Evolutionary conservation across 2,888 invertebrate species (phyloP).

Genomic region (Diarsia brunnea): DNA sequence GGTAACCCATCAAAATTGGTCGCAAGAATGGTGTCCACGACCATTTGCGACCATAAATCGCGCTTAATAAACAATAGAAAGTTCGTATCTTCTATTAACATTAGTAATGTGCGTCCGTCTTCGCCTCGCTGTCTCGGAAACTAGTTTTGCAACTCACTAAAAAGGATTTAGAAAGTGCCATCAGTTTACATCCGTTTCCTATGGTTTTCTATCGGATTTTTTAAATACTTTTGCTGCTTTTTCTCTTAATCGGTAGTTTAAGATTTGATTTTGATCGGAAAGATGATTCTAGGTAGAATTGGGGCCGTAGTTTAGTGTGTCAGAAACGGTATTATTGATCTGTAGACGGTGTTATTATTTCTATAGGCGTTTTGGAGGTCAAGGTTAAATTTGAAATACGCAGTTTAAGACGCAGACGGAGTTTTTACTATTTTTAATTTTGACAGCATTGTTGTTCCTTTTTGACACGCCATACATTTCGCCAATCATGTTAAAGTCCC

Average conservation of each 20-base stretch:
- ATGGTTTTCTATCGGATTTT: conserved; percentile 58
- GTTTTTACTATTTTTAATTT: neutral
- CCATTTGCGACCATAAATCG: conserved; percentile 51
- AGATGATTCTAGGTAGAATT: neutral
- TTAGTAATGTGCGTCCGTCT: conserved; percentile 68
- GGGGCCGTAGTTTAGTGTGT: conserved; percentile 15
- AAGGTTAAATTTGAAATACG: neutral
- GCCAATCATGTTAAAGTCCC: neutral
- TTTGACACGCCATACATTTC: neutral
- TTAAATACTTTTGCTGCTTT: conserved; percentile 37
- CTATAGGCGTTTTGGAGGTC: neutral
- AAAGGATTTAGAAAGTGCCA: conserved; percentile 85
- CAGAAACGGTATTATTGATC: neutral
- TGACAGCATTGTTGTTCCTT: neutral
- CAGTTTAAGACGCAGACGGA: neutral
- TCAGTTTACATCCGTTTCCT: conserved; percentile 58
- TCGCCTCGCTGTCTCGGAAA: conserved; percentile 64
- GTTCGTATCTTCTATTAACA: conserved; percentile 61
- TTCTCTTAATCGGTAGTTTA: conserved; percentile 8
- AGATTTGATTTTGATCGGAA: neutral
- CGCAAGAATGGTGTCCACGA: conserved; percentile 20
- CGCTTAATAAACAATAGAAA: conserved; percentile 77
- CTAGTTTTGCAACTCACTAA: conserved; percentile 80
- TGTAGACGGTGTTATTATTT: conserved; percentile 3
- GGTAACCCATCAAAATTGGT: conserved; percentile 46